phyloP scores from a whole-genome alignment of 2,888 invertebrate species.

The Ceraclea dissimilis region DNA sequence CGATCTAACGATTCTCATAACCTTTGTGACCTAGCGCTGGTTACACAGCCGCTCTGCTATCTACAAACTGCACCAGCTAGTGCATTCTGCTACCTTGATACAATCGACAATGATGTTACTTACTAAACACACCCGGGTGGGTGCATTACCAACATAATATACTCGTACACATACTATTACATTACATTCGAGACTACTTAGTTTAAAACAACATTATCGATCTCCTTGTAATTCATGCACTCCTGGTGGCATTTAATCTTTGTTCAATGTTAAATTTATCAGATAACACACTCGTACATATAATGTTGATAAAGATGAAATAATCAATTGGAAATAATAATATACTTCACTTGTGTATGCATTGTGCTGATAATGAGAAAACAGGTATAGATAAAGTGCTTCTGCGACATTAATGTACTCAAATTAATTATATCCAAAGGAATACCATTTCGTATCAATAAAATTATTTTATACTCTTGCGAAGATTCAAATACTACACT shows the following conservation, averaged over 20 bases:
- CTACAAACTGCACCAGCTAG: constrained; percentile 17
- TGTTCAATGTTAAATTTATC: constrained; percentile 2
- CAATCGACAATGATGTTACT: constrained; percentile 23
- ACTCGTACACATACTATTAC: neutral
- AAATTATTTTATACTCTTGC: too few species aligned
- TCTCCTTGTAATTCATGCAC: constrained; percentile 9
- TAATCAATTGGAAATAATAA: neutral
- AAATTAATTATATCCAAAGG: too few species aligned
- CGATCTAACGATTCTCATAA: constrained; percentile 26
- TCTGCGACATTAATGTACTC: too few species aligned
- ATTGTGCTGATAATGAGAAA: too few species aligned
- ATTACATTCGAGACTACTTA: constrained; percentile 2
- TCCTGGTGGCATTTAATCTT: constrained; percentile 14
- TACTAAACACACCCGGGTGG: constrained; percentile 7
- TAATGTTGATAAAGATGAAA: neutral
- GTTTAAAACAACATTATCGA: constrained; percentile 3
- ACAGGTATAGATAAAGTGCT: too few species aligned
- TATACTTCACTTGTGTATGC: too few species aligned
- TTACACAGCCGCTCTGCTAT: constrained; percentile 22
- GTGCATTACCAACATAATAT: constrained; percentile 6
- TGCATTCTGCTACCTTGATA: constrained; percentile 24
- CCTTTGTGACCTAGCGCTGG: constrained; percentile 21
- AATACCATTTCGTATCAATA: too few species aligned
- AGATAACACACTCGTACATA: neutral
- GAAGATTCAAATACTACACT: too few species aligned